phyloP scores from a whole-genome alignment of 2,113 vertebrate genomes.

The Gobio gobio region DNA sequence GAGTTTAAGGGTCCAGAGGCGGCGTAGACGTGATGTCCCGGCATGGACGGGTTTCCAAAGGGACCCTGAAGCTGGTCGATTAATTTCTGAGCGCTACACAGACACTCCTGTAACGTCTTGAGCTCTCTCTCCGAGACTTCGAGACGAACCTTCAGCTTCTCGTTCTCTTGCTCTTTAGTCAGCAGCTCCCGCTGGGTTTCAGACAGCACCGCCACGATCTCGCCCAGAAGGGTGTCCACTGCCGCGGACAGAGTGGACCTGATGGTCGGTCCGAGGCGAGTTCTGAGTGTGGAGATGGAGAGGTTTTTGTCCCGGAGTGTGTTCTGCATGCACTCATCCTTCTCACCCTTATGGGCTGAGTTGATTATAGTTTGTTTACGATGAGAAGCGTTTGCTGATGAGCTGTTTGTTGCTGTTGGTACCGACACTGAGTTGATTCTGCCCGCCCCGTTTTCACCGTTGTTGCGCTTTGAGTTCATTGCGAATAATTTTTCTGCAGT shows the following conservation, averaged over 20 bases:
- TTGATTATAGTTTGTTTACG: slow-evolving; percentile 73
- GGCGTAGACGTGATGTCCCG: slow-evolving; percentile 70
- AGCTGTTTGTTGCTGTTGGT: slow-evolving; percentile 58
- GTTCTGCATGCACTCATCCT: slow-evolving; percentile 54
- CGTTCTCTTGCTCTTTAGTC: slow-evolving; percentile 78
- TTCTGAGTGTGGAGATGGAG: slow-evolving; percentile 75
- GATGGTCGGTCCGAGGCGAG: slow-evolving; percentile 77
- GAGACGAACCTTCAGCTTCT: slow-evolving; percentile 76
- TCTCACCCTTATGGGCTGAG: slow-evolving; percentile 65
- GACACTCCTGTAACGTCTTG: slow-evolving; percentile 77
- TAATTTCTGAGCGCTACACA: slow-evolving; percentile 79
- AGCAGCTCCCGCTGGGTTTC: slow-evolving; percentile 77
- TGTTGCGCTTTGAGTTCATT: slow-evolving; percentile 56
- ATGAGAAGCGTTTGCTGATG: slow-evolving; percentile 57
- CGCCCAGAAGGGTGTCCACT: slow-evolving; percentile 77
- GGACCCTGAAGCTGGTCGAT: slow-evolving; percentile 80
- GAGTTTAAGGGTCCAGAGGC: slow-evolving; percentile 66
- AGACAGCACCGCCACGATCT: slow-evolving; percentile 76
- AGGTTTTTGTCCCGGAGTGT: slow-evolving; percentile 64
- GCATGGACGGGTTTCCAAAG: slow-evolving; percentile 61
- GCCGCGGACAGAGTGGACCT: slow-evolving; percentile 78
- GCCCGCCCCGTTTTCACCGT: slow-evolving; percentile 40
- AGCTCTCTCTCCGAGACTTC: slow-evolving; percentile 79
- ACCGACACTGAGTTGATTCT: slow-evolving; percentile 37
- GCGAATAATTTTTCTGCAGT: not conserved